A percentile compares a stretch with the other conserved stretches of the same genome.
These are phyloP conservation scores for Columba janthina DNA, from an alignment of 2,113 vertebrate species.

Conservation along the genomic window DNA sequence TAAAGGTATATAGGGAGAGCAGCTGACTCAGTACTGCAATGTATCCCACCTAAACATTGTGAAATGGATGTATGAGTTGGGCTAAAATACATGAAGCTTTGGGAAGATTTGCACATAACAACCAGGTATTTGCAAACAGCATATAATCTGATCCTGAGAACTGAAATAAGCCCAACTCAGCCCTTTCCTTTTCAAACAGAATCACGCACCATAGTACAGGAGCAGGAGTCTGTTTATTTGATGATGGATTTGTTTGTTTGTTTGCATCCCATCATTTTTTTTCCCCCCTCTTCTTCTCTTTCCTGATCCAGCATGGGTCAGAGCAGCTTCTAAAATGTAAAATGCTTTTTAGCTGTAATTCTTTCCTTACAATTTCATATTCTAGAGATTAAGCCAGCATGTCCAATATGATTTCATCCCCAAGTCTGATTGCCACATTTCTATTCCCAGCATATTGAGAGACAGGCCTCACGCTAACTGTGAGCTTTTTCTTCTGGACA, in stretches of 20 bases:
- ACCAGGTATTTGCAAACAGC: constrained; percentile 13
- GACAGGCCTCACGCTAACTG: neutral
- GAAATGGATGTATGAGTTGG: neutral
- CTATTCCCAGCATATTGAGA: constrained; percentile 37
- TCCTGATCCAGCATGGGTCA: constrained; percentile 21
- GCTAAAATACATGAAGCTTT: constrained; percentile 15
- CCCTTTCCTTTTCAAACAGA: constrained; percentile 20
- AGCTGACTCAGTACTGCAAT: neutral
- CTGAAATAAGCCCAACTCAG: neutral
- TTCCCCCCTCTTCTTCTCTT: neutral
- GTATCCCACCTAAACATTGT: neutral
- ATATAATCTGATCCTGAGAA: constrained; percentile 33
- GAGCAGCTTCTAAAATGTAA: constrained; percentile 37
- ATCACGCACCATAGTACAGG: neutral
- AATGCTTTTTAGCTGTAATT: constrained; percentile 61
- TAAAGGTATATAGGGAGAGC: neutral
- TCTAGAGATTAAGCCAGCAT: constrained; percentile 55
- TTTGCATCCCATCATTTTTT: neutral
- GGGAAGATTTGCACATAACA: constrained; percentile 24
- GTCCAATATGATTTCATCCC: constrained; percentile 61
- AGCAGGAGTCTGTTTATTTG: neutral
- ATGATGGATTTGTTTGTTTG: neutral
- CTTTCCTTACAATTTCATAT: constrained; percentile 58
- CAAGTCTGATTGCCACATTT: constrained; percentile 57
- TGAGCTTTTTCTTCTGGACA: constrained; percentile 30